phyloP scores from a whole-genome alignment of 2,113 vertebrate genomes.

The Machaerirhynchus nigripectus region DNA sequence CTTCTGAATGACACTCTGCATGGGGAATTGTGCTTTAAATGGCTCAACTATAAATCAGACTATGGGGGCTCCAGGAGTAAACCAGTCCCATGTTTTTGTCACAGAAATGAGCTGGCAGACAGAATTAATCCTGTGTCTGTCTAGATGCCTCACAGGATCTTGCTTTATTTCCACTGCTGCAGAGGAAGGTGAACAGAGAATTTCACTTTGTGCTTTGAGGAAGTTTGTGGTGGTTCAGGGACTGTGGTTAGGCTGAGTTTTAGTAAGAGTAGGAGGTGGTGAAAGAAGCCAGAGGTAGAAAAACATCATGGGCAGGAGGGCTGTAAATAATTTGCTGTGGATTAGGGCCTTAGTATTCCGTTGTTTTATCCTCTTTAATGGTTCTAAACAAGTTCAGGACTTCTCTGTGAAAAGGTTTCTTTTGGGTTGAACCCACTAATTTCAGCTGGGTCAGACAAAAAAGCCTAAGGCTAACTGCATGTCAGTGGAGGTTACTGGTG shows the following conservation, averaged over 20 bases:
- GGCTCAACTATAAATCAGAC: conserved; percentile 1
- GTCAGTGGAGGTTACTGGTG: neutral
- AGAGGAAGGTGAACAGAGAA: neutral
- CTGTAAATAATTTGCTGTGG: neutral
- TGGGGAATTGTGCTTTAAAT: neutral
- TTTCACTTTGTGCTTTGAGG: neutral
- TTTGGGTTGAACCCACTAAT: neutral
- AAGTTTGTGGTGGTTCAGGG: neutral
- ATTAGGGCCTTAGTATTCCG: neutral
- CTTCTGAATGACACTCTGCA: neutral
- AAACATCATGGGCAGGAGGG: neutral
- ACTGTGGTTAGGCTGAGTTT: neutral
- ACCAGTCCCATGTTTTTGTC: neutral
- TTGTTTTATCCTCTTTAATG: neutral
- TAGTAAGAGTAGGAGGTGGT: neutral
- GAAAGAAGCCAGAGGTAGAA: neutral
- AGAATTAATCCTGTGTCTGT: conserved; percentile 18
- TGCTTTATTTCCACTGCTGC: neutral
- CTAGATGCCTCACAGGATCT: neutral
- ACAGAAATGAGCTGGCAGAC: conserved; percentile 22
- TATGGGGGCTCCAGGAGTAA: conserved; percentile 21
- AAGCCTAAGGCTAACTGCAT: neutral
- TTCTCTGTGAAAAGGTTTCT: neutral
- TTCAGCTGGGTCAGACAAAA: neutral
- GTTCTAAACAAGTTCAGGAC: neutral